Percentiles rank a stretch among this genome's conserved stretches.
These are phyloP conservation scores for Rhinoderma darwinii DNA, from an alignment of 2,113 vertebrate genomes.

Conservation along the genomic window DNA sequence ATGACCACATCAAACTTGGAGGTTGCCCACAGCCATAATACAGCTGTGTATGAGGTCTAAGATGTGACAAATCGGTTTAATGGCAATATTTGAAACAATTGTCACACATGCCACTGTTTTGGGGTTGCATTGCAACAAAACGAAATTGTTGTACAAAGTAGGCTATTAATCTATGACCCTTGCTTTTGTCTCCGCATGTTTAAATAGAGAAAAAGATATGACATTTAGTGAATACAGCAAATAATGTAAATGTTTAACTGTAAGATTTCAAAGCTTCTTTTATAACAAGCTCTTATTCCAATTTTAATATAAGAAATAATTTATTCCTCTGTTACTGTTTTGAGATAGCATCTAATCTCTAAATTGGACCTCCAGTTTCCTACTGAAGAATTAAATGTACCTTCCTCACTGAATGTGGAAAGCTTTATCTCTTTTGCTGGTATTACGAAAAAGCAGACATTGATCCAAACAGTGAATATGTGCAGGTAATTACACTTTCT, in stretches of 20 bases:
- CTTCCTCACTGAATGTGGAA: conserved; percentile 24
- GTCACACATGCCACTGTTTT: not conserved
- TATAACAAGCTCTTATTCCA: not conserved
- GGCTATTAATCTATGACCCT: not conserved
- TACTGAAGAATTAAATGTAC: conserved; percentile 42
- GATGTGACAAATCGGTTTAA: not conserved
- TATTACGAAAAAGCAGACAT: conserved; percentile 26
- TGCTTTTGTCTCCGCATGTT: not conserved
- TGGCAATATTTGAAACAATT: not conserved
- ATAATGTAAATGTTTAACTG: conserved; percentile 21
- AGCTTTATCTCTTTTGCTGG: conserved; percentile 41
- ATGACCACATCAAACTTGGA: too few species aligned
- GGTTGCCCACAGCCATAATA: too few species aligned
- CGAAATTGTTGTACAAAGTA: not conserved
- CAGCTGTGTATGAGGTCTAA: not conserved
- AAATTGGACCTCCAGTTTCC: conserved; percentile 46
- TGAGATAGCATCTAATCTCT: conserved; percentile 52
- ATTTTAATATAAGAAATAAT: conserved; percentile 49
- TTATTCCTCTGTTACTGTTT: conserved; percentile 33
- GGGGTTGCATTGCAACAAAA: not conserved
- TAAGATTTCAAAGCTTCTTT: conserved; percentile 1
- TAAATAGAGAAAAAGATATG: not conserved
- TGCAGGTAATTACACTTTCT: conserved; percentile 40
- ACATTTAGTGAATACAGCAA: not conserved
- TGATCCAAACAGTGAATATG: conserved; percentile 39